Base-by-base conservation (phyloP, 2,888 invertebrate species). In the Tolmerus cingulatus region DNA sequence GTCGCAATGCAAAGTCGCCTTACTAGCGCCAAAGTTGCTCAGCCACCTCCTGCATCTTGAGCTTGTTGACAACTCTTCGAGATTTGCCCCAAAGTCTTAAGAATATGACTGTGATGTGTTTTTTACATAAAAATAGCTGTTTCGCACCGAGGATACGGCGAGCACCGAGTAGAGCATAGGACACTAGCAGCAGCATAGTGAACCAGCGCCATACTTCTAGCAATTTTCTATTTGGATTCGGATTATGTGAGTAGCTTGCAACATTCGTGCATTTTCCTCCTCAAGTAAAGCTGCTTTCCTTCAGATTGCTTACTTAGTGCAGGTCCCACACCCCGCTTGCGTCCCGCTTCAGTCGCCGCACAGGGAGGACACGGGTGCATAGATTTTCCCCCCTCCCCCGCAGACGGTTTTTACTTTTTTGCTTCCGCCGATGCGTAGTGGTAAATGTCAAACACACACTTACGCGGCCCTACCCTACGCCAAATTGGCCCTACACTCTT, bases 81-180 rank as follows among this genome's bases (percentile, higher is more conserved):
- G 37, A 77, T 77, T 14, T 23, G 77, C 37, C 34, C 37, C 34
- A n/a, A 34, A 76, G 12, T 66, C 76, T 37, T 46, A 74, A 74
- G 46, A 74, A 85, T 85, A 74, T 74, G 85, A 74, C 85, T 85
- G 85, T 85, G 85, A 85, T 85, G 85, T 85, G 85, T 74, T 85
- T 85, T 85, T 85, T 85, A 85, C 37, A 85, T 85, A 51, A 23
- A 27, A 66, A 23, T 66, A 66, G 27, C 27, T 27, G 66, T 66
- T 66, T 66, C 19, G 27, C 23, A 66, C 66, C 23, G 66, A 27
- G 66, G 66, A 66, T 66, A 66, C 66, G 23, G 23, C 12, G 27
- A 66, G 27, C 23, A 66, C 66, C 66, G 12, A 66, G 27, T 66
- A 66, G 66, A 66, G 57, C 57, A 57, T 57, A 57, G 57, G 57